These are phyloP conservation scores for Rhinopomastus cyanomelas DNA, from an alignment of 2,113 vertebrate genomes.

Conservation along the genomic window DNA sequence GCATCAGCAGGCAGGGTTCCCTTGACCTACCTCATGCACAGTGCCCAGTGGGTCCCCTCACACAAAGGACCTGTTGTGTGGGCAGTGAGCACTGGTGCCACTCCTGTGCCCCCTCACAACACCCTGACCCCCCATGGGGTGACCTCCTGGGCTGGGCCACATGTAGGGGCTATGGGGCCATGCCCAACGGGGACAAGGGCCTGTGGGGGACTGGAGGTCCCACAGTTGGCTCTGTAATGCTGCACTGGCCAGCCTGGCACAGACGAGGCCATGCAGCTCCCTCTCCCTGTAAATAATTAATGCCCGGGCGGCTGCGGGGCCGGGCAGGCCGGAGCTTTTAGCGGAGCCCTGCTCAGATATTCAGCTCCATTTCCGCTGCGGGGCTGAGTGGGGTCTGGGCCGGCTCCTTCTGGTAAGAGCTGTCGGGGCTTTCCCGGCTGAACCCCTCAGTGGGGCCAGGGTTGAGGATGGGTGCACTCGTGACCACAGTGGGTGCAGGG, in stretches of 20 bases:
- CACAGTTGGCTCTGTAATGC: background rate
- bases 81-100: background rate
- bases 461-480: background rate
- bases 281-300: slow-evolving; percentile 50
- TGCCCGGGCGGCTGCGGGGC: background rate
- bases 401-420: slow-evolving; percentile 46
- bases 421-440: slow-evolving; percentile 21
- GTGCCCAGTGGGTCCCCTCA: background rate
- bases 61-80: background rate
- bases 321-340: slow-evolving; percentile 36
- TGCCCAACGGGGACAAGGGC: background rate
- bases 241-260: background rate
- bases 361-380: slow-evolving; percentile 57
- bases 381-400: background rate
- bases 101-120: background rate
- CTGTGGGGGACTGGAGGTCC: background rate
- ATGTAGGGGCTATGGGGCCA: too few relatives aligned
- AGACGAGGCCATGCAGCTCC: background rate
- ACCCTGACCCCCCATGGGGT: background rate
- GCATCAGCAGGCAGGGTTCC: too few relatives aligned
- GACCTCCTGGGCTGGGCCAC: too few relatives aligned
- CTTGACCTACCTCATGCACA: too few relatives aligned
- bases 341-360: slow-evolving; percentile 44
- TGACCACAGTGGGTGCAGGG: background rate
- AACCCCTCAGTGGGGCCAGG: background rate